phyloP scores from a whole-genome alignment of 2,113 vertebrate species.

The Corynorhinus townsendii region DNA sequence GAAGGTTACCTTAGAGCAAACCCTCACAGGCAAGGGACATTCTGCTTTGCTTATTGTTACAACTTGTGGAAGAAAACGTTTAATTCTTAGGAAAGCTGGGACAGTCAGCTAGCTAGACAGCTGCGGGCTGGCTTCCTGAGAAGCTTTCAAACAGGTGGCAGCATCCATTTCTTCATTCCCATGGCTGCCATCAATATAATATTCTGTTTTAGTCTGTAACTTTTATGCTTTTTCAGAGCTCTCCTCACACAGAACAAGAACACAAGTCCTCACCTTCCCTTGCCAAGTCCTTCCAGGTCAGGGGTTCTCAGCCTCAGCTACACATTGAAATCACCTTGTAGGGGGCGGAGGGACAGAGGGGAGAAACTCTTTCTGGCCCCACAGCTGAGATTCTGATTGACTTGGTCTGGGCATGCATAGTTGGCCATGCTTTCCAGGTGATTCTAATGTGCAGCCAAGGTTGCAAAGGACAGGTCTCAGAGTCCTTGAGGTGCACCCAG shows the following conservation, averaged over 20 bases:
- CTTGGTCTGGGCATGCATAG: no score
- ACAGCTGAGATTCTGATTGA: not conserved
- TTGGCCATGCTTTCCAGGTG: not conserved
- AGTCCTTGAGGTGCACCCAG: not conserved
- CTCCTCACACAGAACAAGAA: not conserved
- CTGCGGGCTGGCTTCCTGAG: not conserved
- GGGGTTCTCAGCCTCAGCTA: not conserved
- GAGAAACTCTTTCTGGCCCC: not conserved
- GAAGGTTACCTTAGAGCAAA: slow-evolving; percentile 53
- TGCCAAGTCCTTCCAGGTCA: not conserved
- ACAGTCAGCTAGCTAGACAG: not conserved
- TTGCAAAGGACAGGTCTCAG: not conserved
- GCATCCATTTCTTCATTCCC: not conserved
- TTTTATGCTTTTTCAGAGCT: not conserved
- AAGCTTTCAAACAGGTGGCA: not conserved
- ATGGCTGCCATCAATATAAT: not conserved
- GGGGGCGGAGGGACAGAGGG: no score
- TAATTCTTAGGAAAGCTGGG: not conserved
- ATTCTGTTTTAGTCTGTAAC: not conserved
- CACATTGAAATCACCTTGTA: not conserved
- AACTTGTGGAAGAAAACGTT: not conserved
- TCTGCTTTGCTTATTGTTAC: slow-evolving; percentile 38
- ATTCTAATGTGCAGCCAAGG: not conserved
- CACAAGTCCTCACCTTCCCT: not conserved
- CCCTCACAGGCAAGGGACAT: slow-evolving; percentile 47